Evolutionary conservation across 2,888 invertebrate genomes (phyloP).

Genomic region (Cheilosia variabilis): DNA sequence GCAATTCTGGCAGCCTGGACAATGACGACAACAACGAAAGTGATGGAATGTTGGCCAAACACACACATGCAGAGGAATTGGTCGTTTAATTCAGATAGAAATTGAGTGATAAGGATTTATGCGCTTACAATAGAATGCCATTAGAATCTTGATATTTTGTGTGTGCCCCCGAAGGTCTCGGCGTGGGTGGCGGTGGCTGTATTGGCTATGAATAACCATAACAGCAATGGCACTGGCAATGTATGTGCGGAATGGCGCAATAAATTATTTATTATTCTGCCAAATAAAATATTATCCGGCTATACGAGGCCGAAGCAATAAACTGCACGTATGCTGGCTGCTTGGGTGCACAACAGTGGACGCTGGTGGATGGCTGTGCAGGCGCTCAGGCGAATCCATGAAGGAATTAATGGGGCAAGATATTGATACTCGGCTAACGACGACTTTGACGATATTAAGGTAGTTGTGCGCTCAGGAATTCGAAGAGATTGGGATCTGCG

Average conservation of each 20-base stretch:
- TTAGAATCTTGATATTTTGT: conserved; percentile 56
- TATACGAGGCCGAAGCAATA: conserved; percentile 18
- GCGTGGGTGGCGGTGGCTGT: not conserved
- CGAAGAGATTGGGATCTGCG: no score
- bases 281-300: conserved; percentile 42
- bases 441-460: conserved; percentile 18
- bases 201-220: conserved; percentile 47
- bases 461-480: no score
- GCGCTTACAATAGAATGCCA: conserved; percentile 59
- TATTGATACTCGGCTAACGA: conserved; percentile 12
- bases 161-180: conserved; percentile 38
- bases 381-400: conserved; percentile 36
- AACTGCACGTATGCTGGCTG: conserved; percentile 45
- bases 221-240: conserved; percentile 14
- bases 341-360: conserved; percentile 13
- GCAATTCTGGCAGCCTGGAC: conserved; percentile 40
- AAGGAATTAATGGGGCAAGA: conserved; percentile 35
- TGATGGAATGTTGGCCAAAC: conserved; percentile 42
- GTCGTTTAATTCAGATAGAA: conserved; percentile 63
- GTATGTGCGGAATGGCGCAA: conserved; percentile 48
- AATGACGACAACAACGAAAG: conserved; percentile 45
- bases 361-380: conserved; percentile 3
- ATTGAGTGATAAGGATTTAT: conserved; percentile 65
- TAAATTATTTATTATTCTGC: conserved; percentile 64
- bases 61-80: conserved; percentile 24